Conservation (phyloP, 2,113 vertebrate genomes). For the Apodemus sylvaticus region DNA sequence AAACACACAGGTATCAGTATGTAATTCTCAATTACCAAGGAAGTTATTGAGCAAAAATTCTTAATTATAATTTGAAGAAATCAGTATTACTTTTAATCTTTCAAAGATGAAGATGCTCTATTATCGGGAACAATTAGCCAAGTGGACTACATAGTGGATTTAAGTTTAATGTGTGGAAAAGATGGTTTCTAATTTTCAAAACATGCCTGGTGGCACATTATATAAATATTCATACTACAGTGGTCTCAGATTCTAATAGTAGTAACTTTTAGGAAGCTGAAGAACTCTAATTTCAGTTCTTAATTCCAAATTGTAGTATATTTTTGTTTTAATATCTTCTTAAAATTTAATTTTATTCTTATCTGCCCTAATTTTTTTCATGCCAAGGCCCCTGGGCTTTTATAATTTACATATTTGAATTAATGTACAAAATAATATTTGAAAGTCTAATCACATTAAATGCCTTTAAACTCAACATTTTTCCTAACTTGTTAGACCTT, state of each 20-base stretch:
- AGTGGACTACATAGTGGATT: background rate
- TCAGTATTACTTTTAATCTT: conserved; percentile 27
- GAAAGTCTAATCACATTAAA: conserved; percentile 75
- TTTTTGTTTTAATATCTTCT: conserved; percentile 63
- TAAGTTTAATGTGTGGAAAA: conserved; percentile 31
- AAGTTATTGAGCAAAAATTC: conserved; percentile 27
- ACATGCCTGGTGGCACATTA: background rate
- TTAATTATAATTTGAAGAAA: conserved; percentile 49
- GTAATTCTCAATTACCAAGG: background rate
- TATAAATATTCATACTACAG: background rate
- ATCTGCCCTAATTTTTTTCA: conserved; percentile 28
- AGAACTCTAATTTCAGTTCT: conserved; percentile 45
- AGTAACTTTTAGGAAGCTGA: conserved; percentile 18
- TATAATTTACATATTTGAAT: conserved; percentile 75
- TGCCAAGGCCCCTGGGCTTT: conserved; percentile 35
- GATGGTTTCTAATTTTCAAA: conserved; percentile 48
- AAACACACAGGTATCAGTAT: background rate
- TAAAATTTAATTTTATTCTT: conserved; percentile 71
- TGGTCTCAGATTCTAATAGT: background rate
- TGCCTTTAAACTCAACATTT: conserved; percentile 61
- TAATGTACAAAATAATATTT: conserved; percentile 74
- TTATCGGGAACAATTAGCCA: background rate
- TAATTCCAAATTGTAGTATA: conserved; percentile 34
- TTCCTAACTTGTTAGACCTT: conserved; percentile 56
- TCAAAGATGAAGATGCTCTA: conserved; percentile 44